Evolutionary conservation across 2,797 vertebrate species (phyloP).

Genomic region (Anas georgica): DNA sequence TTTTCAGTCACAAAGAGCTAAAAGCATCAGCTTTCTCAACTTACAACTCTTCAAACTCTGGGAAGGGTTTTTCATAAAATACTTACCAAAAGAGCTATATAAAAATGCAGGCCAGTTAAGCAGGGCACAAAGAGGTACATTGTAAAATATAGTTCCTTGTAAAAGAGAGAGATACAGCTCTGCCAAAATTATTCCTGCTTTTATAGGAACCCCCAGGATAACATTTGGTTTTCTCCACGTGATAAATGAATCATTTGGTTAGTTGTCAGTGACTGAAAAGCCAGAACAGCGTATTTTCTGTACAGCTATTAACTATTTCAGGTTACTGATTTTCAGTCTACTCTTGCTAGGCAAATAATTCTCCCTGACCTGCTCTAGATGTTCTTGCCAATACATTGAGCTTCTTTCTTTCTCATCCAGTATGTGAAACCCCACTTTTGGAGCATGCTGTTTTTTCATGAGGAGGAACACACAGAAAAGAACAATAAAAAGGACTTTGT

Average conservation of each 20-base stretch:
- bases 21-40: not conserved
- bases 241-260: not conserved
- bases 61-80: not conserved
- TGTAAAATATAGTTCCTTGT: not conserved
- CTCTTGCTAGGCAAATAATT: not conserved
- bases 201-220: not conserved
- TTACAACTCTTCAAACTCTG: not conserved
- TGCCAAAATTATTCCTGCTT: not conserved
- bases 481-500: not conserved
- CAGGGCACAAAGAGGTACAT: not conserved
- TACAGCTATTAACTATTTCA: not conserved
- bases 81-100: not conserved
- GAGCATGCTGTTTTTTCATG: not conserved
- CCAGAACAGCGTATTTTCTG: not conserved
- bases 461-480: not conserved
- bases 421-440: not conserved
- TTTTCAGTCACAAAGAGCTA: not conserved
- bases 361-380: not conserved
- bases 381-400: not conserved
- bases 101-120: not conserved
- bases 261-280: not conserved
- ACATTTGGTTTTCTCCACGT: not conserved
- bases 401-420: not conserved
- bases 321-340: not conserved
- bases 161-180: not conserved